A percentile compares a stretch with the other conserved stretches of the same genome.
These are phyloP conservation scores for Macaria notata DNA, from an alignment of 2,888 invertebrate species.

Conservation along the genomic window DNA sequence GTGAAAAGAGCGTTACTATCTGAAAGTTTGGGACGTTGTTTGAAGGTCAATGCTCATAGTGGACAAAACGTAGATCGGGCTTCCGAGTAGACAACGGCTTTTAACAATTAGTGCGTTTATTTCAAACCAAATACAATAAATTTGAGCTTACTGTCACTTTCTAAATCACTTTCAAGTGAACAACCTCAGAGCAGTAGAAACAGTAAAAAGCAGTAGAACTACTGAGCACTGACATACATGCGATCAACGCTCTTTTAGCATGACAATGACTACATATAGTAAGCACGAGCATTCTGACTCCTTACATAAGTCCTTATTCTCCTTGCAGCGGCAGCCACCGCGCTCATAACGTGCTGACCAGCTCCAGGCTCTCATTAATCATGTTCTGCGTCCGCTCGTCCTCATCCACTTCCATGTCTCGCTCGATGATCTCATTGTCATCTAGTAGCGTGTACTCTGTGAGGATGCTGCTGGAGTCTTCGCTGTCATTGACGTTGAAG, in stretches of 20 bases:
- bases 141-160: neutral
- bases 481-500: conserved; percentile 72
- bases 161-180: neutral
- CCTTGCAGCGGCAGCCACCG: conserved; percentile 4
- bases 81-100: too few relatives aligned
- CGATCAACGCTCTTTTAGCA: too few relatives aligned
- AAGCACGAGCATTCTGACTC: neutral
- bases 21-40: too few relatives aligned
- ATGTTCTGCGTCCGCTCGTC: conserved; percentile 63
- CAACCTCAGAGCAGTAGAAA: neutral
- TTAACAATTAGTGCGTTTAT: neutral
- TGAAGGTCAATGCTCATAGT: too few relatives aligned
- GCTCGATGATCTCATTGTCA: conserved; percentile 51
- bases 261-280: neutral
- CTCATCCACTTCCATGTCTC: conserved; percentile 48
- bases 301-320: too few relatives aligned
- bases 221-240: too few relatives aligned
- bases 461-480: conserved; percentile 72
- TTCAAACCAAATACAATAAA: neutral
- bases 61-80: too few relatives aligned
- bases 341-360: conserved; percentile 71
- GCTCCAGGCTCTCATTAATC: conserved; percentile 72
- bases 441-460: conserved; percentile 74
- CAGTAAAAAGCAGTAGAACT: too few relatives aligned
- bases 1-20: too few relatives aligned